Conservation (phyloP, 2,888 invertebrate genomes). For the Hyposoter dolosus region DNA sequence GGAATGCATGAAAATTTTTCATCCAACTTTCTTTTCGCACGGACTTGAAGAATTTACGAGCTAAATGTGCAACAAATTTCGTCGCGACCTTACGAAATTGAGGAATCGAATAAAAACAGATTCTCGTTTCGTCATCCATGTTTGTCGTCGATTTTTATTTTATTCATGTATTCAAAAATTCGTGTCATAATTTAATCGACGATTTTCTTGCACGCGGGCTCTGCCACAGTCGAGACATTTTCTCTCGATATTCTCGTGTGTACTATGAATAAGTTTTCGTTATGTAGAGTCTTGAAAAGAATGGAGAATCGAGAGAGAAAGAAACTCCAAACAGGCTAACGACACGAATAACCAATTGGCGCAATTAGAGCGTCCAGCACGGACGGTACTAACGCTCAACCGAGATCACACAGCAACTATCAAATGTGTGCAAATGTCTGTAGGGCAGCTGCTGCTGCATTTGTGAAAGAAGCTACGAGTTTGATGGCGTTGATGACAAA, state of each 20-base stretch:
- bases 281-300: constrained; percentile 3
- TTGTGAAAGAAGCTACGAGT: constrained; percentile 46
- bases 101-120: not conserved
- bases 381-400: constrained; percentile 65
- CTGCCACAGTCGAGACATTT: not conserved
- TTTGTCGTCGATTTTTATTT: not conserved
- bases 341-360: constrained; percentile 75
- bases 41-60: not conserved
- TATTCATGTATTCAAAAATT: not conserved
- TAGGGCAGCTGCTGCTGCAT: constrained; percentile 43
- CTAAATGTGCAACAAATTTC: not conserved
- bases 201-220: not conserved
- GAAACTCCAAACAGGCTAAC: constrained; percentile 40
- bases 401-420: constrained; percentile 68
- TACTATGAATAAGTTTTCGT: not conserved
- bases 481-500: constrained; percentile 64
- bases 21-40: constrained; percentile 8
- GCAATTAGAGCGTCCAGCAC: constrained; percentile 75
- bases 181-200: not conserved
- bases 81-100: not conserved
- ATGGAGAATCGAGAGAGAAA: constrained; percentile 33
- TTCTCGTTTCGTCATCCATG: not conserved
- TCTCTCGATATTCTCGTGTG: not conserved
- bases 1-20: not conserved
- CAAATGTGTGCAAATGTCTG: constrained; percentile 73